Evolutionary conservation across 2,113 vertebrate species (phyloP).

Genomic region (Bagarius yarrelli): DNA sequence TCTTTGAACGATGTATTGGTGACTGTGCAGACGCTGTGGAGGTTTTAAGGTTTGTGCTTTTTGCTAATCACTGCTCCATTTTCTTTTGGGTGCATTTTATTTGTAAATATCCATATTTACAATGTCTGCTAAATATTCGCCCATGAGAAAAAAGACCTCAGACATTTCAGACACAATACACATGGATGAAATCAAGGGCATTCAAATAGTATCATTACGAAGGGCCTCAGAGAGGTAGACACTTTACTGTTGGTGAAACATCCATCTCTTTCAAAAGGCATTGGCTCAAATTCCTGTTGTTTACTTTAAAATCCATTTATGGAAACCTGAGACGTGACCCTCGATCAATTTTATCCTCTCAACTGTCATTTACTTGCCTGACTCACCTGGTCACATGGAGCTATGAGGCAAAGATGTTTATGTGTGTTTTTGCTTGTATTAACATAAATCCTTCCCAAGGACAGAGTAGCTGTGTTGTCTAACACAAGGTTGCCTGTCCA

Average conservation of each 20-base stretch:
- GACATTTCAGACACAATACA: neutral
- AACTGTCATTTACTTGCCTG: conserved; percentile 19
- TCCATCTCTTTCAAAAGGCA: conserved; percentile 19
- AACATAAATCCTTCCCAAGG: conserved; percentile 50
- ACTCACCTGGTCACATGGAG: conserved; percentile 10
- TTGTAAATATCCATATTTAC: neutral
- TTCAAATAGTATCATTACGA: conserved; percentile 21
- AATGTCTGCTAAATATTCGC: neutral
- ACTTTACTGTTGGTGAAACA: conserved; percentile 25
- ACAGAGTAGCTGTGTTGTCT: conserved; percentile 52
- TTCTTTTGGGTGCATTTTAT: too few species aligned
- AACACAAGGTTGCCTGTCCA: conserved; percentile 48
- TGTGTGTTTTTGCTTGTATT: conserved; percentile 19
- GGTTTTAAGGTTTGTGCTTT: conserved; percentile 53
- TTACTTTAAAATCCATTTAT: conserved; percentile 42
- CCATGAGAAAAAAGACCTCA: neutral
- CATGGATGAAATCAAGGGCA: neutral
- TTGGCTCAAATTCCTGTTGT: conserved; percentile 33
- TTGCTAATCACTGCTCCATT: conserved; percentile 49
- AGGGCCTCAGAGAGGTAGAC: conserved; percentile 23
- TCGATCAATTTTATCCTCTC: conserved; percentile 19
- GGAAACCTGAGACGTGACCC: conserved; percentile 29
- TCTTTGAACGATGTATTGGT: conserved; percentile 45
- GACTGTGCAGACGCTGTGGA: conserved; percentile 56
- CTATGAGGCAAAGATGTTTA: neutral